Evolutionary conservation across 2,797 vertebrate genomes (phyloP).

Genomic region (Bovichtus diacanthus): DNA sequence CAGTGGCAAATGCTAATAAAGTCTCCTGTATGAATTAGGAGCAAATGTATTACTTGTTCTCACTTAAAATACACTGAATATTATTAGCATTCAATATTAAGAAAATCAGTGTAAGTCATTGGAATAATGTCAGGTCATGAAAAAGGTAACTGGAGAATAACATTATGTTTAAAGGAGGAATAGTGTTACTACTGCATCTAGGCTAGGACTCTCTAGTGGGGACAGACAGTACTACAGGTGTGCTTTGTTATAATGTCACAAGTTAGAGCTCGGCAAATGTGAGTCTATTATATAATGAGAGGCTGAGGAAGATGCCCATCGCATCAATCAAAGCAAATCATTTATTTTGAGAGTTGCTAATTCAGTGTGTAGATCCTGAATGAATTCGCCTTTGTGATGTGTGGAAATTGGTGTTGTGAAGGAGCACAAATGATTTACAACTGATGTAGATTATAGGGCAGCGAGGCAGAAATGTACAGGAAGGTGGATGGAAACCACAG

Average conservation of each 20-base stretch:
- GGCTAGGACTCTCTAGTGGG: not conserved
- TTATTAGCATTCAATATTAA: not conserved
- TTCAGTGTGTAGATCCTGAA: not conserved
- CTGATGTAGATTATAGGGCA: slow-evolving; percentile 36
- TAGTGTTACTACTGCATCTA: not conserved
- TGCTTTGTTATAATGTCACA: slow-evolving; percentile 27
- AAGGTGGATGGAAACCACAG: slow-evolving; percentile 58
- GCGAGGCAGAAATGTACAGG: slow-evolving; percentile 28
- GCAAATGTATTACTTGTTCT: slow-evolving; percentile 11
- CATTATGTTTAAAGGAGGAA: not conserved
- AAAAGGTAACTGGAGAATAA: not conserved
- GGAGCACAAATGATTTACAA: slow-evolving; percentile 21
- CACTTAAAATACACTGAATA: slow-evolving; percentile 25
- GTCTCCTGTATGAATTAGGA: not conserved
- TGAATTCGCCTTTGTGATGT: not conserved
- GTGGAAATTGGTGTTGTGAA: slow-evolving; percentile 1
- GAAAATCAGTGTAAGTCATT: not conserved
- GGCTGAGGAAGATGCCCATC: slow-evolving; percentile 25
- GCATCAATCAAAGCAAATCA: slow-evolving; percentile 25
- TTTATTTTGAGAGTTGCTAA: slow-evolving; percentile 16
- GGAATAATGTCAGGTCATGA: slow-evolving; percentile 13
- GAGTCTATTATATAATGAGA: slow-evolving; percentile 17
- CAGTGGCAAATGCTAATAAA: slow-evolving; percentile 1
- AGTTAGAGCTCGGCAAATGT: slow-evolving; percentile 16
- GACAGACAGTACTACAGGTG: not conserved